Conservation (phyloP, 2,888 invertebrate genomes). For the Augiades crinisus region DNA sequence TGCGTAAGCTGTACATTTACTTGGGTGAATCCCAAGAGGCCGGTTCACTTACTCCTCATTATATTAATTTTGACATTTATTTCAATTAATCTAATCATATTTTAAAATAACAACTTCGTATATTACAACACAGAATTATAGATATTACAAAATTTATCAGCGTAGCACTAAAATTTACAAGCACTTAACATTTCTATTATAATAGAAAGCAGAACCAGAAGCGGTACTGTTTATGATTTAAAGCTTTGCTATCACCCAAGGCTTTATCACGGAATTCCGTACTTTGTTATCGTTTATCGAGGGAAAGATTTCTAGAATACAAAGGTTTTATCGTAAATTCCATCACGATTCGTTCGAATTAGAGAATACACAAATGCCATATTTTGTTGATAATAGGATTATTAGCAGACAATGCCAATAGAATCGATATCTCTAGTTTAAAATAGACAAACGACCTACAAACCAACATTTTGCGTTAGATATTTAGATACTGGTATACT, state of each 20-base stretch:
- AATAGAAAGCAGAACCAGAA: constrained; percentile 5
- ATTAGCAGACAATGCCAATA: background rate
- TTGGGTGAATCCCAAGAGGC: no score
- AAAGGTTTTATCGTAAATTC: constrained; percentile 6
- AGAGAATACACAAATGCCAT: background rate
- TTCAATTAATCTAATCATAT: no score
- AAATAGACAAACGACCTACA: background rate
- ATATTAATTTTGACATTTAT: no score
- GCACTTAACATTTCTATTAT: background rate
- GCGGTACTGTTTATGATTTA: constrained; percentile 6
- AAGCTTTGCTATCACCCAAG: background rate
- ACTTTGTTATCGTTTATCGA: background rate
- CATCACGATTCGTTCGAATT: constrained; percentile 10
- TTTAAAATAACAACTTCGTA: no score
- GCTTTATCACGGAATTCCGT: constrained; percentile 2
- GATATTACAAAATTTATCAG: no score
- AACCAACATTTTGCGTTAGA: no score
- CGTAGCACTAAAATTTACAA: no score
- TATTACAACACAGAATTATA: no score
- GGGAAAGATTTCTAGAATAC: background rate
- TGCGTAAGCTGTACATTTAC: no score
- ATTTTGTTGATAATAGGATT: background rate
- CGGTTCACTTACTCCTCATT: no score
- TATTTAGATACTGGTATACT: no score
- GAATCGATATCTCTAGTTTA: background rate